Conservation (phyloP, 2,113 vertebrate genomes). For the Osmerus mordax region DNA sequence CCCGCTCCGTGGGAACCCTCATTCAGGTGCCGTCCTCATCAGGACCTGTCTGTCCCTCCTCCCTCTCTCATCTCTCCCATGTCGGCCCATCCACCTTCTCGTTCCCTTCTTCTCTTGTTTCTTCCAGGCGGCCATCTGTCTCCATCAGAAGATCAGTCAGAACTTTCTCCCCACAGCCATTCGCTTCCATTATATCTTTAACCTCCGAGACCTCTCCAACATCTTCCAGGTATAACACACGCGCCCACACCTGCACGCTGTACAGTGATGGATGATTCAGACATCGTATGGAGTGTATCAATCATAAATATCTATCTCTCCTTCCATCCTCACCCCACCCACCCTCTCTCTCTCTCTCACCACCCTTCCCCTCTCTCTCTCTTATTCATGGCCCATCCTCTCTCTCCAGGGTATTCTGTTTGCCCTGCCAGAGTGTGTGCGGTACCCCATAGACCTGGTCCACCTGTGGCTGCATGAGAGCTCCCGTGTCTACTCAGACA, state of each 20-base stretch:
- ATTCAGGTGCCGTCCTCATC: constrained; percentile 51
- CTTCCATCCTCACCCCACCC: no score
- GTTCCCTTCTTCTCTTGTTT: not conserved
- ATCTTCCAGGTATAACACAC: constrained; percentile 69
- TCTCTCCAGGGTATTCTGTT: constrained; percentile 69
- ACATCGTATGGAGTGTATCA: no score
- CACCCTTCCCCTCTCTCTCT: not conserved
- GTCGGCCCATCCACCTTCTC: constrained; percentile 1
- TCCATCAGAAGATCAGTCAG: constrained; percentile 80
- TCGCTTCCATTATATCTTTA: constrained; percentile 79
- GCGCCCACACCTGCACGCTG: not conserved
- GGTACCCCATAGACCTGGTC: constrained; percentile 71
- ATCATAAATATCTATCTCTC: no score
- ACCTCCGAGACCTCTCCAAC: constrained; percentile 72
- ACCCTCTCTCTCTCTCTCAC: not conserved
- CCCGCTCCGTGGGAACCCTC: constrained; percentile 68
- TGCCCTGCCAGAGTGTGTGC: constrained; percentile 59
- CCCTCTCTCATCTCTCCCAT: not conserved
- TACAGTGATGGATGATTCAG: no score
- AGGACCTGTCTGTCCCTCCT: not conserved
- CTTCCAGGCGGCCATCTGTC: constrained; percentile 69
- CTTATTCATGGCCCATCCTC: not conserved
- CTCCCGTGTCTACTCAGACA: constrained; percentile 73
- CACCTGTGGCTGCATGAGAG: constrained; percentile 73
- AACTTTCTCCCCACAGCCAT: constrained; percentile 78